phyloP scores from a whole-genome alignment of 2,797 vertebrate species.

The Urocyon cinereoargenteus region DNA sequence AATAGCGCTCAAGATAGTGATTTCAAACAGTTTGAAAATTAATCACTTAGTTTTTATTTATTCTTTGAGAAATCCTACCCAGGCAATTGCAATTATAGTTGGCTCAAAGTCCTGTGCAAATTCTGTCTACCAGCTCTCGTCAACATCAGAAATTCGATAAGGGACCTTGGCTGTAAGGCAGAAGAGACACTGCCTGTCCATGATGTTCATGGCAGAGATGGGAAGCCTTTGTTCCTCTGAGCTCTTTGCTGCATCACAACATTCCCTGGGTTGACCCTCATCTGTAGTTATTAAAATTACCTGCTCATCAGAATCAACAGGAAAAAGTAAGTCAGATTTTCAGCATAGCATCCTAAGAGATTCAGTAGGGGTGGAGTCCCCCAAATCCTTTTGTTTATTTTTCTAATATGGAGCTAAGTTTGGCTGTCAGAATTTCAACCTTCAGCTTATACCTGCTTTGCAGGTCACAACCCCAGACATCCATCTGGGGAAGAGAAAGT shows the following conservation, averaged over 20 bases:
- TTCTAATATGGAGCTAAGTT: not conserved
- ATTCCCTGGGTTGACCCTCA: not conserved
- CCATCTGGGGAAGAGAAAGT: not conserved
- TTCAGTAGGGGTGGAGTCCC: not conserved
- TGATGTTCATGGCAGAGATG: not conserved
- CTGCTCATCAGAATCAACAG: not conserved
- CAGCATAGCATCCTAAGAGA: not conserved
- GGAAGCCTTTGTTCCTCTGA: not conserved
- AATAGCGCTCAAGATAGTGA: not conserved
- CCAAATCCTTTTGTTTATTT: not conserved
- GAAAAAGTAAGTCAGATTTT: not conserved
- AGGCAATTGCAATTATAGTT: not conserved
- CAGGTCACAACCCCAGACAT: not conserved
- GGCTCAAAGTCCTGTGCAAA: not conserved
- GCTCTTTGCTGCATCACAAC: not conserved
- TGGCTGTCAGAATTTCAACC: not conserved
- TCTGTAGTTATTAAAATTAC: not conserved
- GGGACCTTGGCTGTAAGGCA: not conserved
- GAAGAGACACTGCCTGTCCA: not conserved
- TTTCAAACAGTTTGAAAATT: conserved; percentile 41
- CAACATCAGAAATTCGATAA: conserved; percentile 6
- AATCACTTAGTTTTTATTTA: conserved; percentile 52
- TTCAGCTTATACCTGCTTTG: not conserved
- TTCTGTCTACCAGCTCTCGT: not conserved
- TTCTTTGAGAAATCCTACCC: not conserved